These are phyloP conservation scores for Ovibos moschatus DNA, from an alignment of 2,113 vertebrate genomes.

Conservation along the genomic window DNA sequence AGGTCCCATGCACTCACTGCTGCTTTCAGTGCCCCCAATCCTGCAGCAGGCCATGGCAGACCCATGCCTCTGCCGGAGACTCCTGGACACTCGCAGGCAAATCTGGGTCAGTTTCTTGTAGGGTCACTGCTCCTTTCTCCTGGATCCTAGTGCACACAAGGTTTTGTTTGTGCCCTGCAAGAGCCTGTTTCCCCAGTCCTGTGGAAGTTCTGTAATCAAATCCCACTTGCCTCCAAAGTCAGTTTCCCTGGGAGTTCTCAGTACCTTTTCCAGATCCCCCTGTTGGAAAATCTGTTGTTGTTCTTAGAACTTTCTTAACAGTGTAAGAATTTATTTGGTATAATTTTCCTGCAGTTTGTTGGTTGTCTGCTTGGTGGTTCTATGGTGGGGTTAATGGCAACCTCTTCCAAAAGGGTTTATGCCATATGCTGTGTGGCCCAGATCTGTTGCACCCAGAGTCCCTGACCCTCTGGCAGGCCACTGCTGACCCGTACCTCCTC, in stretches of 20 bases:
- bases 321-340: not conserved
- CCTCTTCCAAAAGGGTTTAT: not conserved
- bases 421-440: not conserved
- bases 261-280: not conserved
- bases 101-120: not conserved
- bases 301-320: not conserved
- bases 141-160: not conserved
- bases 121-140: not conserved
- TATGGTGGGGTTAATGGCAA: not conserved
- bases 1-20: not conserved
- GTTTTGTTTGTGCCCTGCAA: not conserved
- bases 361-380: not conserved
- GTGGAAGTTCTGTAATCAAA: not conserved
- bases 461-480: not conserved
- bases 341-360: not conserved
- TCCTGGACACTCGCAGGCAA: not conserved
- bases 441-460: not conserved
- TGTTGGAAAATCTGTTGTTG: not conserved
- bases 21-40: not conserved
- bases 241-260: not conserved
- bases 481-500: not conserved
- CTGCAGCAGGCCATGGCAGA: not conserved
- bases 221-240: not conserved
- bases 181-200: not conserved
- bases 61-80: not conserved